Evolutionary conservation across 2,113 vertebrate species (phyloP), one percentile per base, ranked within the genome.

Genomic region (Rallus limicola): DNA sequence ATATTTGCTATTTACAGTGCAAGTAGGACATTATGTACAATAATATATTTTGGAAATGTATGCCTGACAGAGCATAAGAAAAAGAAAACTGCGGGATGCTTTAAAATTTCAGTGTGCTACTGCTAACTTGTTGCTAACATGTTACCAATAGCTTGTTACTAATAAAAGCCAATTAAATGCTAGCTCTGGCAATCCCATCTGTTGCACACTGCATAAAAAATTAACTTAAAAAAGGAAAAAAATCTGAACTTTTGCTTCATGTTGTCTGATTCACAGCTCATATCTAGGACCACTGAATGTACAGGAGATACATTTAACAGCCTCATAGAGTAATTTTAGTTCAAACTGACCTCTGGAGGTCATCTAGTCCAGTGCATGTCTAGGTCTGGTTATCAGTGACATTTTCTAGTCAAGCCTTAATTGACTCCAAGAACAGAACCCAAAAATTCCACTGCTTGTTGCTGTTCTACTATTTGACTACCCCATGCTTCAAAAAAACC

Each of bases 81-180:
- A 56, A 18, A 71, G 34, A 95, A 90, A 70, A 80, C 34, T 3
- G 3, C 19, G 72, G 55, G 64, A 80, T 52, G n/a, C 25, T 92
- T 89, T 78, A 75, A 92, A 83, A 70, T 86, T 78, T 70, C 65
- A 55, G 6, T 56, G n/a, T 80, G 71, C 71, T 88, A 75, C 29
- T 83, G 34, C 19, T 81, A 83, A 63, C 34, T 86, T 88, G 58
- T 67, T 81, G 40, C 48, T 89, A 90, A 70, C 26, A 23, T 68
- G 33, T 29, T 86, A 83, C 33, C 48, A 74, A 42, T 75, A 82
- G 42, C 36, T 72, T 44, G n/a, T 36, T 82, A 33, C 53, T 94
- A 88, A 94, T 63, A 76, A 87, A 92, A 93, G 31, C 50, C 63
- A 96, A 65, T 52, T 87, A 93, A 96, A 93, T 91, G 53, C 36